Evolutionary conservation across 2,888 invertebrate genomes (phyloP).

Genomic region (Aspidiotus rigidus): DNA sequence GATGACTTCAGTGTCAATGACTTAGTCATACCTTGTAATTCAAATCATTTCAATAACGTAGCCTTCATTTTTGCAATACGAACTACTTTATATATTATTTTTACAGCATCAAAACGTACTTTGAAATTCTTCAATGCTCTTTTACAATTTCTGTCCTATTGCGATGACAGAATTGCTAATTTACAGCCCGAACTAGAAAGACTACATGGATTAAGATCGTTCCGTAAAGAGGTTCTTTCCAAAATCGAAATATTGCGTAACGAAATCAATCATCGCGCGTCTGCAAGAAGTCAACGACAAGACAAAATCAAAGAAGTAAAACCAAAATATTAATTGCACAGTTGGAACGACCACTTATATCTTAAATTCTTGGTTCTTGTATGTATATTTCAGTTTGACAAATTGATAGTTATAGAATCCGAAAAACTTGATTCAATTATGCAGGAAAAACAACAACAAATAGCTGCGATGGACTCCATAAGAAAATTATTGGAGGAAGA

Average conservation of each 20-base stretch:
- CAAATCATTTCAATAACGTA: neutral
- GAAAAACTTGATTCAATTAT: conserved; percentile 10
- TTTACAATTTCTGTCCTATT: conserved; percentile 15
- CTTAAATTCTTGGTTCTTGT: neutral
- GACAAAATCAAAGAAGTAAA: conserved; percentile 24
- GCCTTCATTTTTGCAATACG: too few relatives aligned
- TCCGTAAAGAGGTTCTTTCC: conserved; percentile 7
- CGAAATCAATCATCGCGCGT: conserved; percentile 23
- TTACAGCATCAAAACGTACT: conserved; percentile 22
- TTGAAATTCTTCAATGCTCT: conserved; percentile 15
- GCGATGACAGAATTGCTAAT: conserved; percentile 8
- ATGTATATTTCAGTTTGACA: conserved; percentile 6
- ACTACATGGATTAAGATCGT: neutral
- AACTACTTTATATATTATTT: neutral
- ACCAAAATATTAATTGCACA: neutral
- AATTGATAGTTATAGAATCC: conserved; percentile 11
- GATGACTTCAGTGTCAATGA: conserved; percentile 25
- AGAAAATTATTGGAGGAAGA: neutral
- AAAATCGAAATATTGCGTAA: conserved; percentile 23
- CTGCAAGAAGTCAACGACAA: conserved; percentile 8
- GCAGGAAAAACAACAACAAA: conserved; percentile 13
- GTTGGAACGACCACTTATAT: neutral
- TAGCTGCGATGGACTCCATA: conserved; percentile 5
- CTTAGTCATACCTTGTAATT: conserved; percentile 20
- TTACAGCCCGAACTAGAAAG: neutral